Evolutionary conservation across 1,140 invertebrate genomes (phyloP), one percentile per base, ranked within the genome.

Genomic region (Drosophila subpulchrella): DNA sequence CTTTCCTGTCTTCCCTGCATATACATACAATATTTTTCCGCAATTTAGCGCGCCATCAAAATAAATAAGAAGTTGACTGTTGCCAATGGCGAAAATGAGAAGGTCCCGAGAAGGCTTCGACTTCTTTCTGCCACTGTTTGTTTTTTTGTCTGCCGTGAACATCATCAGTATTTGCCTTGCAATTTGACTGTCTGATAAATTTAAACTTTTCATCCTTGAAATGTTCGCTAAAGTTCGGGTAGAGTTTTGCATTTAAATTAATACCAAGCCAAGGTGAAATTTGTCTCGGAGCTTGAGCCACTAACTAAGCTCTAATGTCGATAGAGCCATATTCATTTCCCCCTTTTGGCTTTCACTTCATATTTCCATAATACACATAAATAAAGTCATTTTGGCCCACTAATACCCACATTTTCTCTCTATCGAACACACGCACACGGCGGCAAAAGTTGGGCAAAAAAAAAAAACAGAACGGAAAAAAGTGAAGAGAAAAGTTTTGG

Each of bases 331-430:
- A 65, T 41, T 73, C 42, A 50, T 75, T 75, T 75, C n/a, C 72
- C 67, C 67, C 32, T 42, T 75, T 81, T 60, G 34, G 66, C 74
- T 88, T 78, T 81, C 70, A 65, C 47, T 81, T 78, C 73, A 84
- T 89, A 78, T 89, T 88, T 88, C 55, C 59, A 80, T 71, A 78
- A 65, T 80, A 82, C 80, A 80, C 59, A 88, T 89, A 89, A 88
- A 88, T 89, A 89, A 89, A 88, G 73, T 78, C 75, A 90, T 89
- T 88, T 82, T 74, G 46, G 39, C 65, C 41, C 53, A 61, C 61
- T 74, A 85, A 85, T 85, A 80, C 73, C 58, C 44, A 48, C 30
- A 20, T 42, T 12, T 8, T 32, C 4, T 20, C 42, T 20, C 7
- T 17, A 17, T 8, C 11, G 12, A 39, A 4, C 44, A 47, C 39